Percentiles rank a stretch among this genome's conserved stretches.
These are phyloP conservation scores for Fistularia commersonii DNA, from an alignment of 2,797 vertebrate genomes.

Conservation along the genomic window DNA sequence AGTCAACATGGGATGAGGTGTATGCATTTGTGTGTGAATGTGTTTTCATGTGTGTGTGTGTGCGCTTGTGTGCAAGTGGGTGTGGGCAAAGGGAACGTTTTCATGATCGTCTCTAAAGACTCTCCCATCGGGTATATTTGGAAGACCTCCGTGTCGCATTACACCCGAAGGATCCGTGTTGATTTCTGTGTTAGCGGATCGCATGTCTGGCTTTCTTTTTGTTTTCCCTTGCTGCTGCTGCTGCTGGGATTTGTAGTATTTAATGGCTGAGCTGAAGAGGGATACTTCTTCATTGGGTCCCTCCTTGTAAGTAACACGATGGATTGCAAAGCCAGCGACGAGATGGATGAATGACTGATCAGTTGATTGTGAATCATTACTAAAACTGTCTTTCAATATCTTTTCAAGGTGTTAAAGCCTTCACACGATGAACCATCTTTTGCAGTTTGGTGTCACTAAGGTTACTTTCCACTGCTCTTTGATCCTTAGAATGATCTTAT, in stretches of 20 bases:
- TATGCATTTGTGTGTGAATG: conserved; percentile 1
- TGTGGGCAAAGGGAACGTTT: conserved; percentile 27
- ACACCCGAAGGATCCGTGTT: conserved; percentile 9
- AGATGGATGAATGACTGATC: too few relatives aligned
- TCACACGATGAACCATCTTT: too few relatives aligned
- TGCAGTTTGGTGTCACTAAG: too few relatives aligned
- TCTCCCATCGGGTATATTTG: conserved; percentile 22
- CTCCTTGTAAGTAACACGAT: conserved; percentile 53
- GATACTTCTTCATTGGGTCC: conserved; percentile 38
- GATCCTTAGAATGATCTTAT: too few relatives aligned
- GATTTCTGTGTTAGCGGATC: conserved; percentile 8
- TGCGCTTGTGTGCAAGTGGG: conserved; percentile 13
- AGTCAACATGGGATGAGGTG: background rate
- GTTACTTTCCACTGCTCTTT: too few relatives aligned
- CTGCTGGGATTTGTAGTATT: conserved; percentile 62
- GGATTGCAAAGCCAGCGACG: conserved; percentile 1
- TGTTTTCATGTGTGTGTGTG: conserved; percentile 5
- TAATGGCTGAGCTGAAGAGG: conserved; percentile 36
- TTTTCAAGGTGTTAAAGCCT: too few relatives aligned
- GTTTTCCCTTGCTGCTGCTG: conserved; percentile 2
- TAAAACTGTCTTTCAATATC: too few relatives aligned
- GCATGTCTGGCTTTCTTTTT: conserved; percentile 19
- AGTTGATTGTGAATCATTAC: background rate
- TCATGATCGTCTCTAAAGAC: conserved; percentile 13
- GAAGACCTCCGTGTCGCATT: conserved; percentile 20